Percentiles rank a stretch among this genome's conserved stretches.
phyloP scores from a whole-genome alignment of 2,113 vertebrate genomes.

The Nerophis lumbriciformis region DNA sequence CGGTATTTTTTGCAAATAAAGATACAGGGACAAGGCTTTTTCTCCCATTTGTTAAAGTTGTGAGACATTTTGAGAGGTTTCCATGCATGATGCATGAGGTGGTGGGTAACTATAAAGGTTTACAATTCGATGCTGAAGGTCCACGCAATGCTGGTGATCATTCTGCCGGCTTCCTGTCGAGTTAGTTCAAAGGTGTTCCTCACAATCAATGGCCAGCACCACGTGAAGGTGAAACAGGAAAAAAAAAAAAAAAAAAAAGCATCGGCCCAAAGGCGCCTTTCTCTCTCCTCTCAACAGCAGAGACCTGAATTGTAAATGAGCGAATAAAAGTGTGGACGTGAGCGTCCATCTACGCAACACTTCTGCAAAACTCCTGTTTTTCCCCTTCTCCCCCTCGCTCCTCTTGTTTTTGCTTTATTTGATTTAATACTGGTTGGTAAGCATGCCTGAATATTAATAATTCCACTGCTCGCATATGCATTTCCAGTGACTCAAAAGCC shows the following conservation, averaged over 20 bases:
- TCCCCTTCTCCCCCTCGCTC: background rate
- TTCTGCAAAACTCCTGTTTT: conserved; percentile 43
- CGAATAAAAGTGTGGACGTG: conserved; percentile 48
- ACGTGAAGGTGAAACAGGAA: conserved; percentile 32
- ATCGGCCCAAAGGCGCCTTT: conserved; percentile 15
- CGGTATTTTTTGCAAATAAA: no score
- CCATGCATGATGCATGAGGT: no score
- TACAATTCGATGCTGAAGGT: background rate
- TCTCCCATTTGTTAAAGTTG: no score
- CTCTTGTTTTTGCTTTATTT: conserved; percentile 66
- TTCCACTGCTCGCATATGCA: conserved; percentile 68
- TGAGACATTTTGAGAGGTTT: no score
- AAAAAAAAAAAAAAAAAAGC: conserved; percentile 2
- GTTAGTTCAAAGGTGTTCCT: conserved; percentile 16
- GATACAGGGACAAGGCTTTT: no score
- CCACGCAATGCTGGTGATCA: background rate
- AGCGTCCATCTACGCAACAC: conserved; percentile 51
- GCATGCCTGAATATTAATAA: conserved; percentile 73
- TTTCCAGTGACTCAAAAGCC: conserved; percentile 63
- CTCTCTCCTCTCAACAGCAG: conserved; percentile 17
- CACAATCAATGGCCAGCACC: conserved; percentile 20
- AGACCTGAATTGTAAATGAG: conserved; percentile 67
- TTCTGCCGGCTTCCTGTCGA: background rate
- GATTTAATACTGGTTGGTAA: conserved; percentile 73
- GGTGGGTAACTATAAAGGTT: no score